Base-by-base conservation (phyloP, 2,888 invertebrate genomes). In the Nymphalis polychloros region DNA sequence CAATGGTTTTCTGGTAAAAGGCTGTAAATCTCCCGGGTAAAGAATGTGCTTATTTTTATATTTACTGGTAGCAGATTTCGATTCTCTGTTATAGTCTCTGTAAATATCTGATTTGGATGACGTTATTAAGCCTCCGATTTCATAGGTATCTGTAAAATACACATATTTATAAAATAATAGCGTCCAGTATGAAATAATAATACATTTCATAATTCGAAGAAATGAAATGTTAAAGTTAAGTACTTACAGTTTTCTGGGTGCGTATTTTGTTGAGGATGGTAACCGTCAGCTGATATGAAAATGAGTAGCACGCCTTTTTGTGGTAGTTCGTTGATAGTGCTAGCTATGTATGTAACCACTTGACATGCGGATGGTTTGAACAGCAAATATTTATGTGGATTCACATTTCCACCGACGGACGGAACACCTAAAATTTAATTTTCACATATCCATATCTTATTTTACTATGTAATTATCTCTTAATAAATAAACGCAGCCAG, bases 331-430 rank as follows among this genome's bases (percentile, higher is more conserved):
- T 98, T 97, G 90, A 98, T 98, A 72, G 98, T 97, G 81, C 95
- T 97, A 69, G 97, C 96, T 79, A 99, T 94, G 90, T 98, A 98
- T 73, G 98, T 97, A 86, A 98, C 94, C 68, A 98, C 95, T 92
- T 98, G 98, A 86, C 96, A 97, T 79, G 98, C 96, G 63, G 98
- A 97, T 68, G 99, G 99, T 88, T 98, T 98, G 93, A 97, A 99
- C 78, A 99, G 94, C 78, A 99, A 94, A 93, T 98, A 98, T 92
- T 99, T 99, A 93, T 98, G 98, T 53, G 98, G 98, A 93, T 98
- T 99, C n/a, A 71, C 70, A 8, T 67, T 64, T 13, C 72, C 67
- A 0, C 67, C 68, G 46, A 70, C 77, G 0, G 75, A 75, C 23
- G 77, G 75, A 60, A 78, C 59, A 48, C 73, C 76, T 75, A 53